Evolutionary conservation across 2,888 invertebrate genomes (phyloP), one percentile per base, ranked within the genome.

Genomic region (Cabera pusaria): DNA sequence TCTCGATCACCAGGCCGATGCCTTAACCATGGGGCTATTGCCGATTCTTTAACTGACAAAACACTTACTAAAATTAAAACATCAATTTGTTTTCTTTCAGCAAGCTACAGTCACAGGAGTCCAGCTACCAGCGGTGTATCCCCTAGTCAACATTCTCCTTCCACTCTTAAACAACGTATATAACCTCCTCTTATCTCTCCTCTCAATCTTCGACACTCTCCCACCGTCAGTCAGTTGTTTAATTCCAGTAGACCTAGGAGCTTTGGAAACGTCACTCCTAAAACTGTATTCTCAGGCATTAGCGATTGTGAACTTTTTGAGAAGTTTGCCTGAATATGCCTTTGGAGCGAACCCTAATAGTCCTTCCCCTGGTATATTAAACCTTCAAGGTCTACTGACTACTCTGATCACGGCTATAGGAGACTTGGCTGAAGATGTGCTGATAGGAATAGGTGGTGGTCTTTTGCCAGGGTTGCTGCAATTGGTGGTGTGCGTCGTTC

Each of bases 161-260:
- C 87, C 87, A 0, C 74, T 88, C 0, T 52, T 88, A 0, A 88
- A 88, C 64, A 88, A 87, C 62, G 88, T 88, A 0, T 88, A 88
- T 64, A 88, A 87, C 37, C 76, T 88, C 1, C 73, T 88, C 0
- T 64, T 88, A 0, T 85, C 87, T 0, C 70, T 88, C 0, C 71
- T 88, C 0, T 87, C 87, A 0, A 84, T 87, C 42, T 87, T 88
- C 51, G 87, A 88, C 47, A 84, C 86, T 0, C 64, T 88, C 0
- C 87, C 87, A 0, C 66, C 87, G 0, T 72, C 82, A 0, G 70
- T 88, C 16, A 81, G 79, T 54, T 75, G 77, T 25, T 49, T 86
- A 10, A 85, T 88, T 3, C 87, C 87, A 0, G 80, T 88, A 0
- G 87, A 88, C 36, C 42, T 88, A 0, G 74, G 81, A 0, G 86